These are phyloP conservation scores for Pinna nobilis DNA, from an alignment of 1,140 invertebrate species.

Conservation along the genomic window DNA sequence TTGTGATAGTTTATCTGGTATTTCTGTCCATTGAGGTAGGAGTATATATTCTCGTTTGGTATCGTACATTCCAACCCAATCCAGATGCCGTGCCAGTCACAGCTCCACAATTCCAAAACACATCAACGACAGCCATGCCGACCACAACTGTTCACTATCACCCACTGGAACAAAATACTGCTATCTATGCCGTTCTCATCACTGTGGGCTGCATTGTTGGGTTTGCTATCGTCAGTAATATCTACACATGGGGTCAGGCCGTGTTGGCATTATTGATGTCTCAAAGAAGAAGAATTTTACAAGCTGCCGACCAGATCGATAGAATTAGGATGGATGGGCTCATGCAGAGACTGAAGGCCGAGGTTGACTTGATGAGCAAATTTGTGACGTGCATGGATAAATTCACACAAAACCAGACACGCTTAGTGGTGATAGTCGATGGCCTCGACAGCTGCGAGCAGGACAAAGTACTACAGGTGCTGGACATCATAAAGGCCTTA, in stretches of 20 bases:
- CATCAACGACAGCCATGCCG: background rate
- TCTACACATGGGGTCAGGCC: constrained; percentile 87
- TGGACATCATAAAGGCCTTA: constrained; percentile 95
- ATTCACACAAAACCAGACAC: constrained; percentile 92
- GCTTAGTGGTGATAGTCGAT: constrained; percentile 96
- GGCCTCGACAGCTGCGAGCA: constrained; percentile 98
- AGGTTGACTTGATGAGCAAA: constrained; percentile 65
- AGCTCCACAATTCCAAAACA: background rate
- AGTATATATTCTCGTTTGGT: constrained; percentile 66
- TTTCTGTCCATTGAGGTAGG: constrained; percentile 71
- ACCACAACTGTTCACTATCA: background rate
- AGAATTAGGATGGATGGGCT: constrained; percentile 87
- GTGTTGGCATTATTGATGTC: constrained; percentile 82
- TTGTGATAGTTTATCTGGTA: constrained; percentile 75
- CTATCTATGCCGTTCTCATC: constrained; percentile 73
- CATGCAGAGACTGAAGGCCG: constrained; percentile 71
- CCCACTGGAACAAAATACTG: too few species aligned
- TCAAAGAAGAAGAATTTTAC: constrained; percentile 86
- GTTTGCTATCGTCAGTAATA: constrained; percentile 87
- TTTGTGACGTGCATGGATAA: constrained; percentile 85
- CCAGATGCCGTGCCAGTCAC: background rate
- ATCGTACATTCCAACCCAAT: constrained; percentile 27
- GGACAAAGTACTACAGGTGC: constrained; percentile 88
- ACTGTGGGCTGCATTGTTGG: constrained; percentile 75
- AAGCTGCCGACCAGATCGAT: constrained; percentile 79